Percentiles rank a stretch among this genome's conserved stretches.
These are phyloP conservation scores for Paguma larvata DNA, from an alignment of 2,797 vertebrate species.

Conservation along the genomic window DNA sequence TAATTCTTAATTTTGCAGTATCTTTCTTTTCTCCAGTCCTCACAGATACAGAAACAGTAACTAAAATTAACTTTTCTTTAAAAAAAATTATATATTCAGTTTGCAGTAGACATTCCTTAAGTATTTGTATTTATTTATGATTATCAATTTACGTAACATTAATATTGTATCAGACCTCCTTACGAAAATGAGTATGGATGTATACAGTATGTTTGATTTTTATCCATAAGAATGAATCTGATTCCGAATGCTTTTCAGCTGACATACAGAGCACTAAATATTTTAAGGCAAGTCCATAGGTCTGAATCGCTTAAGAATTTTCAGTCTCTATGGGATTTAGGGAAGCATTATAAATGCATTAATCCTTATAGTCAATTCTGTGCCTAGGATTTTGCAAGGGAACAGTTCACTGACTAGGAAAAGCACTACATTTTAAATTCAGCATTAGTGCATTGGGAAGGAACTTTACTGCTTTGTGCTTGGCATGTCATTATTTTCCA, in stretches of 20 bases:
- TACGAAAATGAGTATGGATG: conserved; percentile 93
- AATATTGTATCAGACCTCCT: conserved; percentile 92
- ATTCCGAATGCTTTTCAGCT: conserved; percentile 95
- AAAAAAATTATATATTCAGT: conserved; percentile 93
- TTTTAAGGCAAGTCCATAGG: conserved; percentile 91
- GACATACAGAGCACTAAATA: conserved; percentile 98
- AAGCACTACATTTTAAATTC: conserved; percentile 93
- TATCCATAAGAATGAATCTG: conserved; percentile 94
- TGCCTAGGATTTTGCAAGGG: conserved; percentile 96
- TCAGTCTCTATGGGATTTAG: conserved; percentile 91
- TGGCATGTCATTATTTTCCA: conserved; percentile 97
- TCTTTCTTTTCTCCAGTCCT: conserved; percentile 91
- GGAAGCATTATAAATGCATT: conserved; percentile 92
- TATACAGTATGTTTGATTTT: conserved; percentile 95
- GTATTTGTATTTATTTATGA: conserved; percentile 99
- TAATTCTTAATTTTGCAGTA: conserved; percentile 90
- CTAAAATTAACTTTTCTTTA: conserved; percentile 94
- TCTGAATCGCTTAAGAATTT: conserved; percentile 93
- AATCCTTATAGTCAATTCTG: conserved; percentile 94
- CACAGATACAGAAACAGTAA: conserved; percentile 93
- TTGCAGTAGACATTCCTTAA: conserved; percentile 99
- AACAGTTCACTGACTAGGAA: conserved; percentile 93
- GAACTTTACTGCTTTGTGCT: conserved; percentile 96
- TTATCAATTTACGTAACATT: conserved; percentile 94
- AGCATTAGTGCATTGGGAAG: conserved; percentile 91